Percentiles rank a stretch among this genome's conserved stretches.
Conservation (phyloP, 2,888 invertebrate species). For the Agapostemon virescens region DNA sequence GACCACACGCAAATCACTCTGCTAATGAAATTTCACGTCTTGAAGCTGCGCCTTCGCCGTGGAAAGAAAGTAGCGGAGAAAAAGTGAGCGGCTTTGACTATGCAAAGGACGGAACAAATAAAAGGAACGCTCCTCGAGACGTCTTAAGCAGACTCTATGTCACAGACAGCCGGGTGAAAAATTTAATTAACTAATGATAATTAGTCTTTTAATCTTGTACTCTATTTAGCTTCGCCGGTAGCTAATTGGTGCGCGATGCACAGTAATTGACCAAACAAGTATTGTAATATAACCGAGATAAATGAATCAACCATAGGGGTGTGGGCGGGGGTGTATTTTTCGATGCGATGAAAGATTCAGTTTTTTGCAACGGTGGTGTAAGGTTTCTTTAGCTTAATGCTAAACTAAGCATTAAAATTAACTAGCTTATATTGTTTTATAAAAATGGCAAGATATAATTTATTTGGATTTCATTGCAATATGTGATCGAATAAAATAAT, state of each 20-base stretch:
- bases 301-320: no score
- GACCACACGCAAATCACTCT: background rate
- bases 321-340: no score
- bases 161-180: conserved; percentile 1
- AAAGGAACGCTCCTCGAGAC: background rate
- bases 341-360: no score
- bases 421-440: no score
- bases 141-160: background rate
- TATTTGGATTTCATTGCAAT: no score
- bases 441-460: no score
- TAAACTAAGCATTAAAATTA: no score
- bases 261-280: background rate
- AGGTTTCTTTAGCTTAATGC: no score
- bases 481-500: no score
- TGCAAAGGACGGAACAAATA: background rate
- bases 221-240: background rate
- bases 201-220: conserved; percentile 13
- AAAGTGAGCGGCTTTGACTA: background rate
- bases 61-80: background rate
- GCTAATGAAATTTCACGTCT: conserved; percentile 26
- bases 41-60: background rate
- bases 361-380: no score
- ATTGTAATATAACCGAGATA: background rate
- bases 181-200: conserved; percentile 58
- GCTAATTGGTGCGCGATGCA: background rate